A percentile compares a stretch with the other conserved stretches of the same genome.
Conservation (phyloP, 2,888 invertebrate genomes). For the Argyra leucocephala region DNA sequence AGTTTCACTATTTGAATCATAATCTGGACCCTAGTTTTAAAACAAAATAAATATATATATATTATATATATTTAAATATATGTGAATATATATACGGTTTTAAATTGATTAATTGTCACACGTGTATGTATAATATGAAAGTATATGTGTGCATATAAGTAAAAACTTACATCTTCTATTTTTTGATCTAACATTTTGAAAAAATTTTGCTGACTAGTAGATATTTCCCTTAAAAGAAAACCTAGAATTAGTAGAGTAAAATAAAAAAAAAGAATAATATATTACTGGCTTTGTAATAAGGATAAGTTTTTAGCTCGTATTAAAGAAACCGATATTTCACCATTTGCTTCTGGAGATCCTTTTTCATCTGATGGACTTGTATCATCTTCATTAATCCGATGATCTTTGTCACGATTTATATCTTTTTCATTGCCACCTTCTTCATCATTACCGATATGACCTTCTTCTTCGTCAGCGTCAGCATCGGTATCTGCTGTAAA, state of each 20-base stretch:
- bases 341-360: constrained; percentile 36
- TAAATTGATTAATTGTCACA: not conserved
- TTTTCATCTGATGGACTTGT: constrained; percentile 38
- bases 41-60: constrained; percentile 5
- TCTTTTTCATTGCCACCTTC: constrained; percentile 32
- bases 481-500: constrained; percentile 41
- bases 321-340: constrained; percentile 42
- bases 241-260: constrained; percentile 21
- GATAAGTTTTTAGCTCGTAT: constrained; percentile 46
- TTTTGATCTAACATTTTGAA: constrained; percentile 88
- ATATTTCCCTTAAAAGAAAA: constrained; percentile 64
- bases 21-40: constrained; percentile 62
- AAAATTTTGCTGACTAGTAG: constrained; percentile 82
- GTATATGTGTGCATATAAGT: too few relatives aligned
- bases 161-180: constrained; percentile 67
- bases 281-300: constrained; percentile 49
- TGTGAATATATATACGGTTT: not conserved
- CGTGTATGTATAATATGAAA: not conserved
- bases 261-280: constrained; percentile 19
- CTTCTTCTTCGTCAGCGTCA: constrained; percentile 44
- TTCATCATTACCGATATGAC: constrained; percentile 37
- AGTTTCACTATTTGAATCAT: constrained; percentile 66
- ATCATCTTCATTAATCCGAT: constrained; percentile 38
- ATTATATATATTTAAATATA: not conserved
- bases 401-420: constrained; percentile 31